Conservation (phyloP, 2,113 vertebrate genomes). For the Macquaria australasica region DNA sequence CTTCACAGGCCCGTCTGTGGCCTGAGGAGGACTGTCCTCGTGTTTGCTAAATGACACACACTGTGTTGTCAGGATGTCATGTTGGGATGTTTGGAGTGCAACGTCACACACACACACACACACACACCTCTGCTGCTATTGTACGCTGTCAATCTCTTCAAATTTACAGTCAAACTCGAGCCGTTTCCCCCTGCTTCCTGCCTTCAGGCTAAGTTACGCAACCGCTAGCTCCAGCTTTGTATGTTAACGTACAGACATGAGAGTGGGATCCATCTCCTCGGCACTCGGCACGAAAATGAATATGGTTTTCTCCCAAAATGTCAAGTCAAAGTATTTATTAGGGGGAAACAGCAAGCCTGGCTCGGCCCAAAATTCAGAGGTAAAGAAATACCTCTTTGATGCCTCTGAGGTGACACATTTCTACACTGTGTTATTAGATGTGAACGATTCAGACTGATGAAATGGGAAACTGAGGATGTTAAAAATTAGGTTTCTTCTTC, state of each 20-base stretch:
- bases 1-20: slow-evolving; percentile 58
- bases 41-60: slow-evolving; percentile 73
- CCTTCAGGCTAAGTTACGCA: too few relatives aligned
- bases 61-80: slow-evolving; percentile 59
- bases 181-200: too few relatives aligned
- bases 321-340: too few relatives aligned
- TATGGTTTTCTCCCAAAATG: too few relatives aligned
- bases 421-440: neutral
- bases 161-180: neutral
- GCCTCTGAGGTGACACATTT: neutral
- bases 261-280: too few relatives aligned
- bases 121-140: too few relatives aligned
- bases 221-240: too few relatives aligned
- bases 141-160: neutral
- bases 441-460: neutral
- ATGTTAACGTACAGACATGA: too few relatives aligned
- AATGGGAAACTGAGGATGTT: neutral
- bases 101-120: slow-evolving; percentile 8
- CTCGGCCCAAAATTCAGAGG: too few relatives aligned
- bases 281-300: too few relatives aligned
- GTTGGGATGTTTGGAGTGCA: slow-evolving; percentile 36
- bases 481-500: neutral
- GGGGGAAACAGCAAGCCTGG: too few relatives aligned
- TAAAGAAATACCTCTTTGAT: neutral
- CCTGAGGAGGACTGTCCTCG: slow-evolving; percentile 56